Percentiles rank a stretch among this genome's conserved stretches.
Conservation (phyloP, 2,888 invertebrate species). For the Latrodectus hesperus region DNA sequence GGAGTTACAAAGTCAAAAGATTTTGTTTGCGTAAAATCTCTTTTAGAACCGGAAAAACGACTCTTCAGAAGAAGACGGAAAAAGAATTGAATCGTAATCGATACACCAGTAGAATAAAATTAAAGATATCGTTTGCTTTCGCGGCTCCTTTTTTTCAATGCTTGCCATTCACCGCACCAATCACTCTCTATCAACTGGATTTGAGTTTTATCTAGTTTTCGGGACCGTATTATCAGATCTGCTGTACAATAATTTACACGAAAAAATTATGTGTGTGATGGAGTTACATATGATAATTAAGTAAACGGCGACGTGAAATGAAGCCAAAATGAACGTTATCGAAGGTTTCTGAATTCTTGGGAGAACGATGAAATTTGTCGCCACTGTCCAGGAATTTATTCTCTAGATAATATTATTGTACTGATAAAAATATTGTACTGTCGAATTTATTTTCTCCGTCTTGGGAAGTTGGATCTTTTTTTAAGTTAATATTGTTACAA, state of each 20-base stretch:
- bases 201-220: background rate
- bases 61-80: background rate
- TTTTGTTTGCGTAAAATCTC: background rate
- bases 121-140: conserved; percentile 2
- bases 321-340: background rate
- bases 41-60: background rate
- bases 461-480: no score
- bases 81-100: background rate
- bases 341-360: background rate
- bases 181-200: background rate
- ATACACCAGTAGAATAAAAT: background rate
- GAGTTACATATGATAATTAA: background rate
- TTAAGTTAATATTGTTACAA: no score
- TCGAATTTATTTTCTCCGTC: no score
- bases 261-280: conserved; percentile 13
- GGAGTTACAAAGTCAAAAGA: background rate
- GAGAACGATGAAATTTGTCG: background rate
- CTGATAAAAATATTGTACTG: no score
- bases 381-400: background rate
- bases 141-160: background rate
- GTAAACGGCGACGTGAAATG: conserved; percentile 5
- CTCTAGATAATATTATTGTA: no score
- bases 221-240: conserved; percentile 10
- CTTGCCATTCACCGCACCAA: background rate
- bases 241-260: conserved; percentile 12